Base-by-base conservation (phyloP, 2,797 vertebrate species). In the Menidia menidia region DNA sequence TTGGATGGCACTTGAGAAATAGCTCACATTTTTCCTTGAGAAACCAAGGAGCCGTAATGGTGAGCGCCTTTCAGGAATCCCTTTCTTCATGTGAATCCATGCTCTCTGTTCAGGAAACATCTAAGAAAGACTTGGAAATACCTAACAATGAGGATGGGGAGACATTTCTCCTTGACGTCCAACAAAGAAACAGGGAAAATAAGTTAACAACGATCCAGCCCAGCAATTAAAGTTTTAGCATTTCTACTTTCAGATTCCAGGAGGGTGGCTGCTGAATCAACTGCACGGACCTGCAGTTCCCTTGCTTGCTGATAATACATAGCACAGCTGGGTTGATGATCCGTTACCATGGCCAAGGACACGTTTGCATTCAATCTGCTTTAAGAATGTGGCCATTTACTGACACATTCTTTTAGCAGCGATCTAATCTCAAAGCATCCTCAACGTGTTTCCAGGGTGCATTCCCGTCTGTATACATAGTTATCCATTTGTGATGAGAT, bases 1-100 rank as follows among this genome's bases (percentile, higher is more conserved):
- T 56, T 12, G 30, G 42, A 66, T 71, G 48, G 35, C 59, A 60
- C 75, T 84, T 70, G 60, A 83, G 59, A 78, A 75, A 83, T 75
- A 68, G 71, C 73, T 80, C 41, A 35, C 16, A 80, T 81, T 86
- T 83, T 73, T 84, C 16, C 57, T 30, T 16, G 0, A 50, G 62
- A 75, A 80, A 71, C 72, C 14, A 66, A 75, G 75, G 44, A 77
- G 51, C 71, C 55, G 16, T 8, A 44, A 59, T 59, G 60, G 47
- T 43, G 30, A 71, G 67, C 58, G 64, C 68, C 74, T 16, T 60
- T 41, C 45, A 42, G 44, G 48, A 32, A 16, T 60, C 45, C n/a
- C 33, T 65, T 39, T 56, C 31, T 68, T 78, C 53, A 61, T 44
- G 64, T 32, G 39, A 54, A 32, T 35, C 25, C 31, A 11, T 55